phyloP scores from a whole-genome alignment of 92 coral and sea anemone species.

The Muricea muricata region DNA sequence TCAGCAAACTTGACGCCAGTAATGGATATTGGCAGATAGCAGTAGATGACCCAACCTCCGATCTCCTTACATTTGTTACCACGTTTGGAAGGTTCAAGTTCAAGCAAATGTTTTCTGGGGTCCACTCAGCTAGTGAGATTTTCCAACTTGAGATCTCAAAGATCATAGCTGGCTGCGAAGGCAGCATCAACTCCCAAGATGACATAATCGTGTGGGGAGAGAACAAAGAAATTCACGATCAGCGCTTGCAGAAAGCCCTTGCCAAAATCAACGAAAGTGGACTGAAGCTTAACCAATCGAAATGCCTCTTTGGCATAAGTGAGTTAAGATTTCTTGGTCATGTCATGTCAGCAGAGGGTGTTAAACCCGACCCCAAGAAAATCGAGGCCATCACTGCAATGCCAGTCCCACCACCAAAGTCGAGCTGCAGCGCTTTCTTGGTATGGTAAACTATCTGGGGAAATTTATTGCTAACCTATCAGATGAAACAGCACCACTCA shows the following conservation, averaged over 20 bases:
- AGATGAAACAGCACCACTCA: background rate
- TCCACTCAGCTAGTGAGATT: slow-evolving; percentile 54
- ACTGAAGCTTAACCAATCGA: slow-evolving; percentile 6
- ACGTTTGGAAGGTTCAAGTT: slow-evolving; percentile 13
- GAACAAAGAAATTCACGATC: slow-evolving; percentile 43
- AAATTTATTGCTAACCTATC: no score
- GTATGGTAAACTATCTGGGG: background rate
- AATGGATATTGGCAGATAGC: slow-evolving; percentile 21
- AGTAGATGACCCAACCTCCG: no score
- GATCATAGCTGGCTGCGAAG: slow-evolving; percentile 39
- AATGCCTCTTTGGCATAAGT: background rate
- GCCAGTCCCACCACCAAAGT: background rate
- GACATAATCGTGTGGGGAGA: slow-evolving; percentile 48
- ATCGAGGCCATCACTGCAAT: no score
- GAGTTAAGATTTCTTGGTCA: background rate
- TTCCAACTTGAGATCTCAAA: slow-evolving; percentile 39
- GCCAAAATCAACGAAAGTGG: slow-evolving; percentile 10
- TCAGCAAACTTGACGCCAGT: slow-evolving; percentile 41
- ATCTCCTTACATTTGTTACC: slow-evolving; percentile 27
- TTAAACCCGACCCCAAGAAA: no score
- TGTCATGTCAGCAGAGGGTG: background rate
- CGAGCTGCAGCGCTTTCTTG: background rate
- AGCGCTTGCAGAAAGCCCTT: slow-evolving; percentile 12
- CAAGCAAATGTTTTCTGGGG: slow-evolving; percentile 47
- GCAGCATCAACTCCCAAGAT: slow-evolving; percentile 43